Evolutionary conservation across 92 coral and sea anemone species (phyloP).

Genomic region (Galaxea fascicularis): DNA sequence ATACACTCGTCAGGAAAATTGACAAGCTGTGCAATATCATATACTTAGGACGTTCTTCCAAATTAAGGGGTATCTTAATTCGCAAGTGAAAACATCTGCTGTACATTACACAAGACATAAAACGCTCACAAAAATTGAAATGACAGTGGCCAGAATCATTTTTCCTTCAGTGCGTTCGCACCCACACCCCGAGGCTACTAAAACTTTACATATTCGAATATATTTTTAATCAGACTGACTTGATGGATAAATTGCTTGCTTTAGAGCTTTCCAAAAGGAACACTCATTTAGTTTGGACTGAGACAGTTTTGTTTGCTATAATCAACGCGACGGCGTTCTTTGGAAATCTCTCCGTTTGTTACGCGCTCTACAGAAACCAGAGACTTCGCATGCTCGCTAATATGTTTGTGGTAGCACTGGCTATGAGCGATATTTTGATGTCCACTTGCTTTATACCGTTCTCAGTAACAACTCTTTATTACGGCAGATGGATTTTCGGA

Average conservation of each 20-base stretch:
- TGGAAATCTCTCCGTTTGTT: slow-evolving; percentile 75
- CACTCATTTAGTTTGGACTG: slow-evolving; percentile 11
- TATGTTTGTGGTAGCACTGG: slow-evolving; percentile 72
- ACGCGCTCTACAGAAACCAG: slow-evolving; percentile 65
- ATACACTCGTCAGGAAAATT: too few relatives aligned
- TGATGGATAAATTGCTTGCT: slow-evolving; percentile 17
- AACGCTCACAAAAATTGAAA: too few relatives aligned
- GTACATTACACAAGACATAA: too few relatives aligned
- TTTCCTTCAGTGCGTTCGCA: too few relatives aligned
- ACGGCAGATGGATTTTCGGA: slow-evolving; percentile 62
- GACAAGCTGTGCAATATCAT: too few relatives aligned
- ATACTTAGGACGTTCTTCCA: too few relatives aligned
- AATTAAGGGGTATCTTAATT: too few relatives aligned
- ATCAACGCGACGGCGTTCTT: slow-evolving; percentile 50
- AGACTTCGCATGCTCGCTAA: slow-evolving; percentile 72
- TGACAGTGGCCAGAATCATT: too few relatives aligned
- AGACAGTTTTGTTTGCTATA: slow-evolving; percentile 47
- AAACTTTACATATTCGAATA: too few relatives aligned
- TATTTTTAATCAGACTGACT: not conserved
- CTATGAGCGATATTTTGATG: slow-evolving; percentile 75
- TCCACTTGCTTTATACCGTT: slow-evolving; percentile 75
- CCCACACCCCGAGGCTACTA: too few relatives aligned
- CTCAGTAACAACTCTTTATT: slow-evolving; percentile 53
- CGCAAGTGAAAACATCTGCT: too few relatives aligned
- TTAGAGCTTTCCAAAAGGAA: slow-evolving; percentile 18